A percentile compares a stretch with the other conserved stretches of the same genome.
phyloP scores from a whole-genome alignment of 2,113 vertebrate species.

The Psittacara wagleri region DNA sequence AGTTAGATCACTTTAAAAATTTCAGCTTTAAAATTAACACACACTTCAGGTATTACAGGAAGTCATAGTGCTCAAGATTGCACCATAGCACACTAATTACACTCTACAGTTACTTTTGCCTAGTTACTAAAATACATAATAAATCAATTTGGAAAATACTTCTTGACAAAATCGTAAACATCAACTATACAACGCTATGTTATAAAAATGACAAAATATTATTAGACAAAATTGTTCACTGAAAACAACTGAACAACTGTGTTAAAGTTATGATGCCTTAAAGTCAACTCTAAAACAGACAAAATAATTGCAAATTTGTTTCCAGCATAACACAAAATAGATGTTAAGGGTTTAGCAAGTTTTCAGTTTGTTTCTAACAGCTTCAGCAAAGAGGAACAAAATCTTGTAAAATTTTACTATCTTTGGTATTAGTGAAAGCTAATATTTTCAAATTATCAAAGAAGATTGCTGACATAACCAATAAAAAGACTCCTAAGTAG shows the following conservation, averaged over 20 bases:
- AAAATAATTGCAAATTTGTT: background rate
- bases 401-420: background rate
- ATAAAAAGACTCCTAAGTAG: background rate
- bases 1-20: background rate
- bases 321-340: background rate
- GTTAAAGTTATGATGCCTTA: background rate
- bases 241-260: background rate
- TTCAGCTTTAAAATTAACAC: background rate
- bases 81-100: background rate
- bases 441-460: background rate
- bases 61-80: background rate
- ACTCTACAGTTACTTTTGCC: background rate
- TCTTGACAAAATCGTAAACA: background rate
- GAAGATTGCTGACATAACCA: background rate
- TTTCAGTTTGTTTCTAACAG: background rate
- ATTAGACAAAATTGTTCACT: background rate
- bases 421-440: background rate
- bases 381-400: background rate
- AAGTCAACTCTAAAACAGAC: background rate
- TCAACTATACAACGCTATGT: background rate
- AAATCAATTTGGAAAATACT: background rate
- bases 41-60: background rate
- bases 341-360: background rate
- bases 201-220: background rate
- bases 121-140: background rate